Base-by-base conservation (phyloP, 1,140 invertebrate genomes). In the Polypedilum pembai region DNA sequence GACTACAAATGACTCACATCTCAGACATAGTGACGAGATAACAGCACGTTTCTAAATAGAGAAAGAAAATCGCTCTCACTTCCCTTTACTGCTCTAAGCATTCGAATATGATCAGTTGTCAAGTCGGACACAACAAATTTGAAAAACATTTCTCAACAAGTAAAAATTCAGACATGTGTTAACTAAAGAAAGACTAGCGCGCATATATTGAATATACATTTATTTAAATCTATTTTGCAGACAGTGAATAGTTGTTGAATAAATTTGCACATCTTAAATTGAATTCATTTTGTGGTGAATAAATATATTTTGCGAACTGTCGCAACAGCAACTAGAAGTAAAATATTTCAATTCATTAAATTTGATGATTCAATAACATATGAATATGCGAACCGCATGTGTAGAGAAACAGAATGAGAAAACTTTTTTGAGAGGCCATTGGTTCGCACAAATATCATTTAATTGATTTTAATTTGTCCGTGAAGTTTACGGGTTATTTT, bases 321-420 rank as follows among this genome's bases (percentile, higher is more conserved):
- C 45, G 45, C 45, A 56, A 4, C 5, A 33, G 24, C 24, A 33
- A 56, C 45, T n/a, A 56, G 45, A 12, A 56, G 12, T 12, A 56
- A 56, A 56, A 56, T 12, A 56, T 56, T 56, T 56, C 45, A 15
- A 56, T 56, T 56, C 45, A 56, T 56, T 56, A 56, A 56, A 56
- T 56, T 56, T 56, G 45, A 56, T 56, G 45, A 56, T 56, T 56
- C 45, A 56, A 56, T 56, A 56, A 56, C n/a, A 56, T 56, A n/a
- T 56, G 41, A 15, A 56, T 4, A 56, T 56, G 45, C 12, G 12
- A 56, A n/a, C 12, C 8, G 41, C 41, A 45, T 45, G 15, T 45
- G 41, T 45, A 56, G 12, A 56, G 15, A 56, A n/a, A 15, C 12
- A 15, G 45, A 10, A 56, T 1, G 24, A 56, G 12, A 56, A 56